Base-by-base conservation (phyloP, 2,888 invertebrate species). In the Cryptocephalus primarius region DNA sequence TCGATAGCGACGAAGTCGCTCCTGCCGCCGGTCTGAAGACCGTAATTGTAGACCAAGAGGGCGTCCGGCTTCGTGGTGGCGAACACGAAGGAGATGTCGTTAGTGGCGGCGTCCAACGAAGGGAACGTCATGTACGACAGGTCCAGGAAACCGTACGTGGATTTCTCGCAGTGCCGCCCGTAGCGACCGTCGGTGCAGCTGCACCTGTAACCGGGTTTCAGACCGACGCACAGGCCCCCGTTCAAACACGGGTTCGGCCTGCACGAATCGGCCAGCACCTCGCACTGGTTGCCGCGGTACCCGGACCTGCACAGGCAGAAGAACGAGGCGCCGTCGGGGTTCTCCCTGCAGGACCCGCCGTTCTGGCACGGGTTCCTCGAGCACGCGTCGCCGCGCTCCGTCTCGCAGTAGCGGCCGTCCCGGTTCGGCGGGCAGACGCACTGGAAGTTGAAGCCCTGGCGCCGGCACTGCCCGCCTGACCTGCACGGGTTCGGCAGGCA, bases 1-100 rank as follows among this genome's bases (percentile, higher is more conserved):
- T 96, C 94, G 51, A 96, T 78, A 1, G 94, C 91, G 34, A 96
- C 82, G 64, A 95, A 96, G 69, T 93, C 92, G 0, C 90, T 91
- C 54, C 92, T 76, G 9, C 92, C 92, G 4, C 88, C 89, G 32
- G 83, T 85, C 65, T 90, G 90, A 1, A 83, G 75, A 0, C 93
- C 93, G 64, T 86, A 94, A 64, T 93, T 94, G 68, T 94, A 96
- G 0, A 93, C 74, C n/a, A 96, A 72, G 9, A 96, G 72, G 0
- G 90, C 83, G 65, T 93, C 83, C 0, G 82, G 78, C 67, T 90
- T 90, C 1, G 88, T 86, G 0, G 94, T 95, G 1, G 94, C 86
- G 69, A 94, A 92, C 46, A 89, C 83, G 45, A 95, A 81, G 0
- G 88, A 86, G 53, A 95, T 88, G 61, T 92, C 91, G 66, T 94